A percentile compares a stretch with the other conserved stretches of the same genome.
phyloP scores from a whole-genome alignment of 2,888 invertebrate genomes.

The Abrostola triplasia region DNA sequence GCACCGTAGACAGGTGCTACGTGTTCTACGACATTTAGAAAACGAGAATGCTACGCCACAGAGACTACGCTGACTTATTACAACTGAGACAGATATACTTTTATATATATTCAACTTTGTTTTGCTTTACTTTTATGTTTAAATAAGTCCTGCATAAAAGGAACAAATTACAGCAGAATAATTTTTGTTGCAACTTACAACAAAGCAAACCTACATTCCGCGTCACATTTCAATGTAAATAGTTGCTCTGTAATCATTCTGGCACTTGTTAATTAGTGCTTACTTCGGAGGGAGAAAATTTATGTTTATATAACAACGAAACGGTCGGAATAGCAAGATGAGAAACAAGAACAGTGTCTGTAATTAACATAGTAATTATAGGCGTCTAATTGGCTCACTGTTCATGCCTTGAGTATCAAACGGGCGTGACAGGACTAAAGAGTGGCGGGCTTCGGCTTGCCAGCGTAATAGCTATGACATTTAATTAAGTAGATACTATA shows the following conservation, averaged over 20 bases:
- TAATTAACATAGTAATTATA: conserved; percentile 87
- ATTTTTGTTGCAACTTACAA: conserved; percentile 22
- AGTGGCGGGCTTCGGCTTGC: conserved; percentile 53
- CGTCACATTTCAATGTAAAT: conserved; percentile 48
- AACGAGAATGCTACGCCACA: conserved; percentile 33
- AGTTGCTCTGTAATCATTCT: conserved; percentile 71
- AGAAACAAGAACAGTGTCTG: conserved; percentile 82
- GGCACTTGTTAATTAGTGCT: conserved; percentile 76
- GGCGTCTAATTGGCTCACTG: conserved; percentile 85
- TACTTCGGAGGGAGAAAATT: conserved; percentile 73
- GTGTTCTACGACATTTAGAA: conserved; percentile 46
- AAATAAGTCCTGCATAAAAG: conserved; percentile 8
- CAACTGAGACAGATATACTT: conserved; percentile 3
- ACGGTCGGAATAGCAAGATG: conserved; percentile 79
- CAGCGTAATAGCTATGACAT: conserved; percentile 67
- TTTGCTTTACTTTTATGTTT: not conserved
- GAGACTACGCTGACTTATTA: conserved; percentile 20
- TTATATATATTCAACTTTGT: not conserved
- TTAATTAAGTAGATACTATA: conserved; percentile 76
- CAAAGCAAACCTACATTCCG: conserved; percentile 26
- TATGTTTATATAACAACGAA: conserved; percentile 82
- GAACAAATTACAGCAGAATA: conserved; percentile 6
- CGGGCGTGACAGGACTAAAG: conserved; percentile 76
- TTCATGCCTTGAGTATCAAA: conserved; percentile 84
- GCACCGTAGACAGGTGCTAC: conserved; percentile 53